Base-by-base conservation (phyloP, 2,888 invertebrate species). In the Gari tellinella region DNA sequence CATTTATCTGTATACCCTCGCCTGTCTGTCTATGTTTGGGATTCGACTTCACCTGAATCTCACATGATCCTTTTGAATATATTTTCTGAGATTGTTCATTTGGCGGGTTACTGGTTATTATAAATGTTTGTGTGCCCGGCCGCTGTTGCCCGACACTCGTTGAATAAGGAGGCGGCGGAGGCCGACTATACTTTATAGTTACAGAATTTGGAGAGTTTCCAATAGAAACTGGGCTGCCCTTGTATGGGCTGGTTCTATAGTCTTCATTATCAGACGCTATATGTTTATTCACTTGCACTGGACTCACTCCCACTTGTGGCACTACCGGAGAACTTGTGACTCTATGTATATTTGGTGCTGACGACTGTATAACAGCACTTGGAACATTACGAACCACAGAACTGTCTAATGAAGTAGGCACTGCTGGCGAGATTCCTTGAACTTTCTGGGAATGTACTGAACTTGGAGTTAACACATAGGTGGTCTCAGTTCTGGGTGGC, bases 261-360 rank as follows among this genome's bases (percentile, higher is more conserved):
- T 52, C 40, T 12, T 21, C 37, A 55, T 23, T 51, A 8, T 55
- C 55, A 14, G 45, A 31, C 31, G 45, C 26, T 26, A 41, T 43
- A 23, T 53, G 52, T 5, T 43, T 43, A 19, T 45, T 45, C 43
- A 64, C 26, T 14, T 95, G 17, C 95, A 95, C 14, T 95, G 95
- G 90, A 95, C 96, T 92, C 95, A 96, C 96, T 94, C 94, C 64
- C 93, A 93, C 4, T n/a, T 90, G 88, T 15, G 87, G 40, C 43
- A 26, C 88, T 23, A 81, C 82, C 7, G 84, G 80, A 31, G 78
- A 80, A 68, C 73, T 80, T 12, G 67, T 57, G 12, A 69, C 72
- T n/a, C 65, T 62, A 37, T 72, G 67, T 45, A 66, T 75, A 55
- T 69, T 63, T 41, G 75, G 74, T 14, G 66, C 55, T 26, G 70